Conservation (phyloP, 2,113 vertebrate genomes). For the Sisor rabdophorus region DNA sequence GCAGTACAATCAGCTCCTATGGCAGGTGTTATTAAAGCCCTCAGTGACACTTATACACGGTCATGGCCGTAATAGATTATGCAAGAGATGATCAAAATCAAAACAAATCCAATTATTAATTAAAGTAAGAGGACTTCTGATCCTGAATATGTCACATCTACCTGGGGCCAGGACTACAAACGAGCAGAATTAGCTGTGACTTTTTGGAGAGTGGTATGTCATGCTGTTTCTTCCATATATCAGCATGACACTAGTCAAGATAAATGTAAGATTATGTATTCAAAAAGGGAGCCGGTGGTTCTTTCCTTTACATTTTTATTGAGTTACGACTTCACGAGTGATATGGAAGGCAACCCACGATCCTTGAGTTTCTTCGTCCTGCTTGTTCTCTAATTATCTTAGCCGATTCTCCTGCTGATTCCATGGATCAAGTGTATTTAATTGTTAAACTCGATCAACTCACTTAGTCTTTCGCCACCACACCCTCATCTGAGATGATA, state of each 20-base stretch:
- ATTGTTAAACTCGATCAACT: no score
- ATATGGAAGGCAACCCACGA: no score
- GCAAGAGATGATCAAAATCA: not conserved
- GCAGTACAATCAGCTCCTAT: not conserved
- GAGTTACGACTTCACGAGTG: no score
- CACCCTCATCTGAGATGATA: no score
- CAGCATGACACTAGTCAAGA: not conserved
- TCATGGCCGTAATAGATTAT: not conserved
- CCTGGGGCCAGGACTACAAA: not conserved
- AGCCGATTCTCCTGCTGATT: no score
- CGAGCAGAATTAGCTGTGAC: not conserved
- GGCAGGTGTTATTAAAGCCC: conserved; percentile 19
- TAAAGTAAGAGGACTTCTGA: no score
- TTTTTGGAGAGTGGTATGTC: no score
- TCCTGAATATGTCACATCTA: not conserved
- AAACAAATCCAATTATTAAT: no score
- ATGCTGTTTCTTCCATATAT: not conserved
- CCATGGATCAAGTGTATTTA: no score
- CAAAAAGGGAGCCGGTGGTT: not conserved
- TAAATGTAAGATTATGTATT: not conserved
- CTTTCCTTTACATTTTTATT: not conserved
- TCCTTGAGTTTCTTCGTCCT: no score
- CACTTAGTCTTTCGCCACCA: no score
- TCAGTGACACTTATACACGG: not conserved
- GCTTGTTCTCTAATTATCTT: no score